Percentiles rank a stretch among this genome's conserved stretches.
phyloP scores from a whole-genome alignment of 2,113 vertebrate genomes.

The human (Homo sapiens) region DNA sequence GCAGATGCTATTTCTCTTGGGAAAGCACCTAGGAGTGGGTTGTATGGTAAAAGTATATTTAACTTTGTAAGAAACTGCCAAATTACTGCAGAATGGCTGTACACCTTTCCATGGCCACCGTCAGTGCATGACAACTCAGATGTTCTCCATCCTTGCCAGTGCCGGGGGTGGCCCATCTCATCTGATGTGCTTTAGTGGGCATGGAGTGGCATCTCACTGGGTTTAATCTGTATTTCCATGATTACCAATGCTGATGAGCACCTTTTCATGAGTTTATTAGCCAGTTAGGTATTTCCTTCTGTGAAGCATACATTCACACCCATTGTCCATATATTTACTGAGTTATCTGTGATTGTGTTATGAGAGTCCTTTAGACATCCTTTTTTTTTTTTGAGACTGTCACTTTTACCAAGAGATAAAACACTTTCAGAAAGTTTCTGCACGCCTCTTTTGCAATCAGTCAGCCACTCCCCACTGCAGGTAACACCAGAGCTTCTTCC shows the following conservation, averaged over 20 bases:
- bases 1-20: not conserved
- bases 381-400: no score
- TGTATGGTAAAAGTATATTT: no score
- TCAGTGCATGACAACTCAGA: accelerated
- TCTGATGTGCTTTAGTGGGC: accelerated
- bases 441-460: not conserved
- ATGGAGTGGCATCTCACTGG: not conserved
- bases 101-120: accelerated
- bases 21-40: not conserved
- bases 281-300: not conserved
- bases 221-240: accelerated
- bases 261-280: accelerated
- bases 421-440: not conserved
- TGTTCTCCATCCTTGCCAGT: accelerated
- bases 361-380: not conserved
- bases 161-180: accelerated
- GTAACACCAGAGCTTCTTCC: accelerated
- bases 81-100: not conserved
- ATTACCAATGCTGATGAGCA: accelerated
- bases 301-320: not conserved
- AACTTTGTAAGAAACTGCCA: not conserved
- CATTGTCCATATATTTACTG: not conserved
- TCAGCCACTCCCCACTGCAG: accelerated
- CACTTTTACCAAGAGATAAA: not conserved
- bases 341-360: not conserved